phyloP scores from a whole-genome alignment of 2,797 vertebrate species.

The Gallinago stenura region DNA sequence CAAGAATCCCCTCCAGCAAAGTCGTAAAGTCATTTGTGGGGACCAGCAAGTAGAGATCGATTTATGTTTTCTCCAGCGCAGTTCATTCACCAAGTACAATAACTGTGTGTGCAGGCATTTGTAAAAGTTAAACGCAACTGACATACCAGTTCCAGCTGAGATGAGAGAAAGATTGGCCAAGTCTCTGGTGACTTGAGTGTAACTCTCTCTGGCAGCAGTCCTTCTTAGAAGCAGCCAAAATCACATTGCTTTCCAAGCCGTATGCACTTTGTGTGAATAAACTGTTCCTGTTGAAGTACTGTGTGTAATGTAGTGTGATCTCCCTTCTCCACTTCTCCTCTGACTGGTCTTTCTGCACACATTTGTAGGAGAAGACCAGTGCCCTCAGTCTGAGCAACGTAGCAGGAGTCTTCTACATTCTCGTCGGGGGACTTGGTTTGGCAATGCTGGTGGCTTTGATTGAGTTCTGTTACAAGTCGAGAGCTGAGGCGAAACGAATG shows the following conservation, averaged over 20 bases:
- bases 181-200: conserved; percentile 49
- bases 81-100: neutral
- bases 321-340: conserved; percentile 63
- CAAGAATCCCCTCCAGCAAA: neutral
- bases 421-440: conserved; percentile 99
- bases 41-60: neutral
- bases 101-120: neutral
- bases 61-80: neutral
- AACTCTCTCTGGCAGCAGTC: conserved; percentile 50
- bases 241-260: conserved; percentile 54
- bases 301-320: conserved; percentile 71
- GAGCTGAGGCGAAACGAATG: conserved; percentile 99
- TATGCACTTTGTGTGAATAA: conserved; percentile 73
- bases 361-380: conserved; percentile 98
- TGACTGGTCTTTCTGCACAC: conserved; percentile 86
- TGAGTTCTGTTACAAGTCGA: conserved; percentile 99
- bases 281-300: conserved; percentile 67
- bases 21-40: neutral
- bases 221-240: conserved; percentile 49
- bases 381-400: conserved; percentile 99
- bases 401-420: conserved; percentile 99
- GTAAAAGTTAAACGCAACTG: conserved; percentile 71
- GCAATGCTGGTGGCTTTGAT: conserved; percentile 99
- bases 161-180: conserved; percentile 32
- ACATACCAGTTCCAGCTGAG: conserved; percentile 62